phyloP scores from a whole-genome alignment of 1,140 invertebrate species.

The Agrypnia vestita region DNA sequence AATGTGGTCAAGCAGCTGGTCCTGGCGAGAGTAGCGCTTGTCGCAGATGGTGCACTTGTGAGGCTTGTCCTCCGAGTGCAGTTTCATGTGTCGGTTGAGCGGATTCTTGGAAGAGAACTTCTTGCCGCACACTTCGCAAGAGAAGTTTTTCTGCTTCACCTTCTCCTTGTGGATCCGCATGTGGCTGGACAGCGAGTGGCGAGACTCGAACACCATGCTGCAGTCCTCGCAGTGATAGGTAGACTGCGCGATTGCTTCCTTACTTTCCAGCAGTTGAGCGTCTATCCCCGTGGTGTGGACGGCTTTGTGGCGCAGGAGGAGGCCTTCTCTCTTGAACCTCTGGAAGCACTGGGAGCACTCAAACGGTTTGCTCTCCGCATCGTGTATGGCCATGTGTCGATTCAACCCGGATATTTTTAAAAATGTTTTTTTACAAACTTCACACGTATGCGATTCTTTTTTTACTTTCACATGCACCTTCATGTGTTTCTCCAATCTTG shows the following conservation, averaged over 20 bases:
- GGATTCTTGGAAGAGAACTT: constrained; percentile 65
- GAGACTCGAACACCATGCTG: constrained; percentile 63
- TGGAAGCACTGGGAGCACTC: constrained; percentile 60
- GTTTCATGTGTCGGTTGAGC: constrained; percentile 66
- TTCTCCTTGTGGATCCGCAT: constrained; percentile 63
- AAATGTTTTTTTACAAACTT: constrained; percentile 64
- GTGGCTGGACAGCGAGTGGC: constrained; percentile 64
- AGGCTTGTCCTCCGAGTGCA: constrained; percentile 64
- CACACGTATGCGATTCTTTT: constrained; percentile 62
- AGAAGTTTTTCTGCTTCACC: constrained; percentile 59
- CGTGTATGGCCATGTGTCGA: constrained; percentile 64
- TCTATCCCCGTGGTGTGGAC: constrained; percentile 59
- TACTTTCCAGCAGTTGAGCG: constrained; percentile 30
- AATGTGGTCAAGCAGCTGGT: constrained; percentile 74
- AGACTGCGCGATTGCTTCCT: constrained; percentile 35
- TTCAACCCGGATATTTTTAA: constrained; percentile 62
- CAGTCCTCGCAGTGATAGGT: constrained; percentile 65
- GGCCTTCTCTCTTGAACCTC: constrained; percentile 58
- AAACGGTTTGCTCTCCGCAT: constrained; percentile 57
- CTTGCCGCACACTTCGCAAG: constrained; percentile 67
- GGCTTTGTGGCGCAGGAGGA: constrained; percentile 62
- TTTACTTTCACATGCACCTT: constrained; percentile 62
- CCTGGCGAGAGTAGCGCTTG: constrained; percentile 73
- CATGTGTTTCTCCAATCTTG: constrained; percentile 55
- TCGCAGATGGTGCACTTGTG: constrained; percentile 69